A percentile compares a stretch with the other conserved stretches of the same genome.
These are phyloP conservation scores for Orchestes rusci DNA, from an alignment of 2,888 invertebrate species.

Conservation along the genomic window DNA sequence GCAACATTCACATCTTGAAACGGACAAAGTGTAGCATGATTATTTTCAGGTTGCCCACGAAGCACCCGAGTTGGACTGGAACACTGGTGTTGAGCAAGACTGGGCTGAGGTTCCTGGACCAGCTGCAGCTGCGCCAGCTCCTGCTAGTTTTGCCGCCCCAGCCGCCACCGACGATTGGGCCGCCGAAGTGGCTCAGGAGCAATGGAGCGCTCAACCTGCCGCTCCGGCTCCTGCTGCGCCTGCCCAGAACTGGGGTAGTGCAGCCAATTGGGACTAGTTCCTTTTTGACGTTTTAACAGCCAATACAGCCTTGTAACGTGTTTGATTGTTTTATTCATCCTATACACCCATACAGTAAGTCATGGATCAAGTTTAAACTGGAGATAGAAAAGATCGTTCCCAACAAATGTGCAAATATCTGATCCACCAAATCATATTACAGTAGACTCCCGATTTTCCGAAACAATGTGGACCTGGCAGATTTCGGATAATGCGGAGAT, in stretches of 20 bases:
- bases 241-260: slow-evolving; percentile 56
- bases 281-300: background rate
- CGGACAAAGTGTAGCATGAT: background rate
- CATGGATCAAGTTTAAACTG: no score
- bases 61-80: slow-evolving; percentile 51
- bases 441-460: no score
- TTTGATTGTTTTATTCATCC: no score
- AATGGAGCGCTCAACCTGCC: slow-evolving; percentile 23
- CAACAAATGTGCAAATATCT: no score
- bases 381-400: no score
- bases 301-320: no score
- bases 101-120: slow-evolving; percentile 46
- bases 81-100: slow-evolving; percentile 48
- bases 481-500: no score
- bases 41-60: slow-evolving; percentile 30
- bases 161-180: slow-evolving; percentile 38
- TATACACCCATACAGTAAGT: no score
- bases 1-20: background rate
- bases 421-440: no score
- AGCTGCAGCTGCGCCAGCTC: slow-evolving; percentile 37
- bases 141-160: slow-evolving; percentile 35
- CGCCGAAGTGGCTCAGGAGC: slow-evolving; percentile 30
- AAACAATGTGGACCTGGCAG: no score
- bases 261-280: slow-evolving; percentile 50
- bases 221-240: slow-evolving; percentile 41